A percentile compares a stretch with the other conserved stretches of the same genome.
These are phyloP conservation scores for Meandrina meandrites DNA, from an alignment of 92 coral and sea anemone genomes.

Conservation along the genomic window DNA sequence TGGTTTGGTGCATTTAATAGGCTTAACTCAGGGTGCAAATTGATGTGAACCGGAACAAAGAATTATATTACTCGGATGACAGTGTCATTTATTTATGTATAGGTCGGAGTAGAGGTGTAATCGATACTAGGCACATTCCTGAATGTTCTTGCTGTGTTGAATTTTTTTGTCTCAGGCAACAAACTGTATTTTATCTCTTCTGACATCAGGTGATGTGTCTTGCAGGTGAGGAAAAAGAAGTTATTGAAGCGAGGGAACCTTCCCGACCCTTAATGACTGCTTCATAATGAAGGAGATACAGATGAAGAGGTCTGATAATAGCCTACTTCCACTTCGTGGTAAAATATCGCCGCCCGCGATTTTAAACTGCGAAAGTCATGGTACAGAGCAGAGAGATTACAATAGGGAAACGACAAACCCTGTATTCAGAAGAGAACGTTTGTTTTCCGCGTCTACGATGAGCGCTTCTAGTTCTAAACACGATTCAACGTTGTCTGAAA, in stretches of 20 bases:
- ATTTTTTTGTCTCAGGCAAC: not conserved
- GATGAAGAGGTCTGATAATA: slow-evolving; percentile 26
- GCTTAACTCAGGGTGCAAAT: slow-evolving; percentile 7
- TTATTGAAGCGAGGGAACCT: not conserved
- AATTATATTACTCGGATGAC: slow-evolving; percentile 8
- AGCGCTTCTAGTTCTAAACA: slow-evolving; percentile 18
- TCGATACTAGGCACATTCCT: slow-evolving; percentile 24
- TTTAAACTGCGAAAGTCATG: slow-evolving; percentile 15
- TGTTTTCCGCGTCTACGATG: slow-evolving; percentile 34
- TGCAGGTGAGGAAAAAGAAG: not conserved
- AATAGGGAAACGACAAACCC: slow-evolving; percentile 4
- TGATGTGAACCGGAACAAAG: slow-evolving; percentile 34
- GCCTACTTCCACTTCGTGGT: slow-evolving; percentile 31
- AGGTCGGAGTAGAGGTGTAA: slow-evolving; percentile 9
- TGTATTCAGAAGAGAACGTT: slow-evolving; percentile 4
- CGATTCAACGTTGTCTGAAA: slow-evolving; percentile 15
- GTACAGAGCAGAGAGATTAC: not conserved
- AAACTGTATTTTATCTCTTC: not conserved
- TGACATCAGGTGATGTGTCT: slow-evolving; percentile 21
- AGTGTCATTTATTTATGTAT: slow-evolving; percentile 19
- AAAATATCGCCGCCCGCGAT: slow-evolving; percentile 34
- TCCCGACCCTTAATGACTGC: not conserved
- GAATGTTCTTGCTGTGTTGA: not conserved
- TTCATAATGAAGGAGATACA: slow-evolving; percentile 27
- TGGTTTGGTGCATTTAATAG: not conserved